Percentiles rank a stretch among this genome's conserved stretches.
Evolutionary conservation across 2,888 invertebrate genomes (phyloP).

Genomic region (Myopa testacea): DNA sequence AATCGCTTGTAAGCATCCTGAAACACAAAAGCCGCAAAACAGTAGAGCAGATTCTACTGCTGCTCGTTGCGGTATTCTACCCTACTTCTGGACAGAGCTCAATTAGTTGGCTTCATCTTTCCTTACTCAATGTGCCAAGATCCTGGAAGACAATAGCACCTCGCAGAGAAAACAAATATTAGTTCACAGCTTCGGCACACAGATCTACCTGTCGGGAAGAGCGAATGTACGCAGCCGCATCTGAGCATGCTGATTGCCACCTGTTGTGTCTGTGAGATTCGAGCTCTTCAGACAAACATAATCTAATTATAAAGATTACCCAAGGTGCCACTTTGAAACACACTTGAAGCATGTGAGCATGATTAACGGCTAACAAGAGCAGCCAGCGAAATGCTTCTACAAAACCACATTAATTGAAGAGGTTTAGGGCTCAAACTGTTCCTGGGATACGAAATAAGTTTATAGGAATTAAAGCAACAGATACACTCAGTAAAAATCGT

Average conservation of each 20-base stretch:
- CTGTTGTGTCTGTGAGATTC: not conserved
- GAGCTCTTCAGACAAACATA: not conserved
- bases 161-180: constrained; percentile 38
- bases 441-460: too few relatives aligned
- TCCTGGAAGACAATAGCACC: constrained; percentile 32
- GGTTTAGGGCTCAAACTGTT: not conserved
- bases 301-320: constrained; percentile 18
- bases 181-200: not conserved
- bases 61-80: not conserved
- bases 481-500: constrained; percentile 8
- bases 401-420: constrained; percentile 1
- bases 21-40: not conserved
- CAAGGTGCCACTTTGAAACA: constrained; percentile 2
- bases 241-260: not conserved
- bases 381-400: not conserved
- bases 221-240: not conserved
- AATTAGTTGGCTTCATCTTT: constrained; percentile 3
- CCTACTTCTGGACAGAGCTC: not conserved
- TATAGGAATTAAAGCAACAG: too few relatives aligned
- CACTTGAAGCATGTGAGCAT: constrained; percentile 3
- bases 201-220: not conserved
- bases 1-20: not conserved
- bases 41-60: too few relatives aligned
- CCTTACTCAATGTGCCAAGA: constrained; percentile 6
- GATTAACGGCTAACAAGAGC: constrained; percentile 12